Evolutionary conservation across 2,797 vertebrate genomes (phyloP), one percentile per base, ranked within the genome.

Genomic region (Sorex maritimensis): DNA sequence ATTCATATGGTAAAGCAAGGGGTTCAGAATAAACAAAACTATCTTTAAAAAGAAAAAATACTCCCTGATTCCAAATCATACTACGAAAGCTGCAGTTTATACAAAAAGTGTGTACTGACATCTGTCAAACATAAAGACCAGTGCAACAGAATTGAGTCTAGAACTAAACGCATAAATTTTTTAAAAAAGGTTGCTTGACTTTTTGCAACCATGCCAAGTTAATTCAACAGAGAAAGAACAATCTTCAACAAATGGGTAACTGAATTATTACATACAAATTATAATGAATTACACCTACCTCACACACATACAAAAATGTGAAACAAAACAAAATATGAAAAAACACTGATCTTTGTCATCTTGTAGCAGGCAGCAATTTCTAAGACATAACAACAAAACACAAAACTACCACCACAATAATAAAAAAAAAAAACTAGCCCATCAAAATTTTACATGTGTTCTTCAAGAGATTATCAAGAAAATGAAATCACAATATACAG

Each of bases 61-160:
- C 8, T 87, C 88, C 24, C n/a, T 26, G 34, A 21, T 34, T 77
- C 87, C 69, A 90, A 92, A 87, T 75, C 78, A 73, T 74, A 88
- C 46, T 79, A 83, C 44, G 58, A 81, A 88, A 55, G 46, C 26
- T 68, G 72, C 8, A 61, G 21, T 23, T 46, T 81, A 41, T 79
- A 49, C n/a, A 14, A 89, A 14, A 34, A 19, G 49, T 7, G 44
- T 15, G 5, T 55, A 63, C 8, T 55, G 12, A 46, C 24, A 49
- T 44, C 61, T 75, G 61, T 71, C 6, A 88, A 38, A 77, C 11
- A 71, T 17, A 28, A 0, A 82, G 28, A 69, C 46, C 46, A 77
- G 21, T 46, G 9, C 8, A 67, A 87, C 0, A 72, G 6, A 75
- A 80, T 1, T 72, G 1, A 58, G 17, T 71, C 49, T 71, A 81